phyloP scores from a whole-genome alignment of 2,113 vertebrate genomes.

The Atlantisia rogersi region DNA sequence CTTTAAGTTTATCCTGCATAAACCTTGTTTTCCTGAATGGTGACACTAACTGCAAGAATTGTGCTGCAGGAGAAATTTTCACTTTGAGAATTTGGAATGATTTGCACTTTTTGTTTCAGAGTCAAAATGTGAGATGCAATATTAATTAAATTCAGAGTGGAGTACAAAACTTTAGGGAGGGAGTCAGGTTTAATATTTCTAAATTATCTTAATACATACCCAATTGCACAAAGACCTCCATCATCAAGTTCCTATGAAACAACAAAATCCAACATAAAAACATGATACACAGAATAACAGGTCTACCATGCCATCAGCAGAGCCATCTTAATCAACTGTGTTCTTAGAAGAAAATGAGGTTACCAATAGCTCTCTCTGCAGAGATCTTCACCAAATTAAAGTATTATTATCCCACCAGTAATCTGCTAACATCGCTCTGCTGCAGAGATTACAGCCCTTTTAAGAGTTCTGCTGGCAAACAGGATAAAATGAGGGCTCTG shows the following conservation, averaged over 20 bases:
- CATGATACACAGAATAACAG: neutral
- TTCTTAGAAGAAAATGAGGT: neutral
- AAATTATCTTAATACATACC: constrained; percentile 65
- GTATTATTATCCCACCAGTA: neutral
- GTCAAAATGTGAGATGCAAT: neutral
- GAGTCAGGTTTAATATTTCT: neutral
- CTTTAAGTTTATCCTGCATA: neutral
- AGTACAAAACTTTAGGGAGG: neutral
- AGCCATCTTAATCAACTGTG: neutral
- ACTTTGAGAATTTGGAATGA: neutral
- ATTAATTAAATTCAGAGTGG: neutral
- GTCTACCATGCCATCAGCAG: neutral
- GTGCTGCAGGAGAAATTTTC: neutral
- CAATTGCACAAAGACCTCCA: constrained; percentile 49
- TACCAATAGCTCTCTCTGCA: neutral
- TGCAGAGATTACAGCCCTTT: neutral
- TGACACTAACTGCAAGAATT: neutral
- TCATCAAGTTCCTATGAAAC: constrained; percentile 67
- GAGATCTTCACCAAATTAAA: neutral
- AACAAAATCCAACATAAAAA: constrained; percentile 48
- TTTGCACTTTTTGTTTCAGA: neutral
- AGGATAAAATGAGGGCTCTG: neutral
- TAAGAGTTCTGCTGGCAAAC: neutral
- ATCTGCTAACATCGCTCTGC: constrained; percentile 6
- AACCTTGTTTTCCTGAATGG: neutral